Evolutionary conservation across 2,888 invertebrate genomes (phyloP), one percentile per base, ranked within the genome.

Genomic region (Omphaloscelis lunosa): DNA sequence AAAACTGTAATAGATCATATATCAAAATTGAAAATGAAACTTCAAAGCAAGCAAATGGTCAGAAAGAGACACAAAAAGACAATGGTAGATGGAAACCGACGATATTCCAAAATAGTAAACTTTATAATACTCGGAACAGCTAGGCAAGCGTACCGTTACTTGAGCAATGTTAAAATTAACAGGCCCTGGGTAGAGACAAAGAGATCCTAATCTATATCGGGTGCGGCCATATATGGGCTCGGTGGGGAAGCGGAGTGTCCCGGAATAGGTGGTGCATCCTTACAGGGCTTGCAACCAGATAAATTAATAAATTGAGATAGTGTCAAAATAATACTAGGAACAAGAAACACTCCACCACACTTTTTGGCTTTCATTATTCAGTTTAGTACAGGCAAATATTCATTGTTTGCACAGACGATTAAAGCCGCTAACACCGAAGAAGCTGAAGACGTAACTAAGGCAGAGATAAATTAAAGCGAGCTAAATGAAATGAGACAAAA

Each of bases 141-240:
- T 84, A 82, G 80, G 48, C 63, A 69, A 74, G 67, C 66, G 63
- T 62, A 12, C 58, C 29, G 80, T 75, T 80, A 81, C 79, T 56
- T 80, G 78, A 67, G 77, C 62, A 34, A 75, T 61, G 86, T 85
- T 86, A 87, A 89, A 90, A 86, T 87, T 87, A 88, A 79, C 80
- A 67, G 72, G 72, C 51, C n/a, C 62, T 72, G 80, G 80, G 67
- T 74, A 53, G 83, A 87, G 88, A 88, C 89, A 87, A 85, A 88
- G 87, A 80, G 80, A 88, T 88, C 86, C 85, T 80, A 69, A 79
- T 84, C 89, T 92, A 91, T 86, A 92, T 90, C 84, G 81, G 90
- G 84, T 86, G 90, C 90, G 77, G 51, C 93, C 93, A 92, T 93
- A 82, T 92, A 91, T 88, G 93, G 93, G 91, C 81, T 89, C 89